Conservation (phyloP, 2,888 invertebrate species). For the Synergus itoensis region DNA sequence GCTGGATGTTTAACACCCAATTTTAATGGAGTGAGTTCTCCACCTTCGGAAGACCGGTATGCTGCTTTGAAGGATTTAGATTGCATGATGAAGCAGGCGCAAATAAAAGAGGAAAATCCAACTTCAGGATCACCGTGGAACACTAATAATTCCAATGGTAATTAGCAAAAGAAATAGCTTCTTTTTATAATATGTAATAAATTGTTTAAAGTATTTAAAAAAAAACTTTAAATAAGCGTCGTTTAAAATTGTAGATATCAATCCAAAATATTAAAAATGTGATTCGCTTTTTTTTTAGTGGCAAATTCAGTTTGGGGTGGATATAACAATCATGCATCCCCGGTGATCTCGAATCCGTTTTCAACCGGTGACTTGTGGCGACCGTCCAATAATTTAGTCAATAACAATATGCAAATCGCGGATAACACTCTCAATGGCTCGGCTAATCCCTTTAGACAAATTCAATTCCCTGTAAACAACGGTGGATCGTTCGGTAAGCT, state of each 20-base stretch:
- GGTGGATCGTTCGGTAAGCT: slow-evolving; percentile 62
- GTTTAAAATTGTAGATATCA: not conserved
- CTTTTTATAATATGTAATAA: too few relatives aligned
- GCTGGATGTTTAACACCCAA: slow-evolving; percentile 61
- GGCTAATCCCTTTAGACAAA: slow-evolving; percentile 73
- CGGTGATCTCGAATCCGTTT: slow-evolving; percentile 75
- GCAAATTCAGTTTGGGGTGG: slow-evolving; percentile 68
- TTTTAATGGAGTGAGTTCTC: slow-evolving; percentile 67
- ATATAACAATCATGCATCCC: slow-evolving; percentile 67
- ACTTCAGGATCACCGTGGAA: slow-evolving; percentile 68
- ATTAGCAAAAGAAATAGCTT: not conserved
- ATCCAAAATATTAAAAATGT: slow-evolving; percentile 3
- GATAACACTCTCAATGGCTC: slow-evolving; percentile 70
- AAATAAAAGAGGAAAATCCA: slow-evolving; percentile 70
- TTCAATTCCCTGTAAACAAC: slow-evolving; percentile 71
- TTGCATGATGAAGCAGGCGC: slow-evolving; percentile 79
- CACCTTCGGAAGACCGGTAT: slow-evolving; percentile 90
- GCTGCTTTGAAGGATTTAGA: slow-evolving; percentile 97
- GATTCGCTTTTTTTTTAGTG: slow-evolving; percentile 56
- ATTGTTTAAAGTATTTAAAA: not conserved
- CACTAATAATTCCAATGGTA: slow-evolving; percentile 66
- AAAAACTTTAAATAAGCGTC: not conserved
- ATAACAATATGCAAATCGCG: slow-evolving; percentile 71
- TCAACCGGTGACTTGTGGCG: slow-evolving; percentile 70
- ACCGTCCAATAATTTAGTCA: slow-evolving; percentile 71